Evolutionary conservation across 2,888 invertebrate genomes (phyloP), one percentile per base, ranked within the genome.

Genomic region (Perdita meconis): DNA sequence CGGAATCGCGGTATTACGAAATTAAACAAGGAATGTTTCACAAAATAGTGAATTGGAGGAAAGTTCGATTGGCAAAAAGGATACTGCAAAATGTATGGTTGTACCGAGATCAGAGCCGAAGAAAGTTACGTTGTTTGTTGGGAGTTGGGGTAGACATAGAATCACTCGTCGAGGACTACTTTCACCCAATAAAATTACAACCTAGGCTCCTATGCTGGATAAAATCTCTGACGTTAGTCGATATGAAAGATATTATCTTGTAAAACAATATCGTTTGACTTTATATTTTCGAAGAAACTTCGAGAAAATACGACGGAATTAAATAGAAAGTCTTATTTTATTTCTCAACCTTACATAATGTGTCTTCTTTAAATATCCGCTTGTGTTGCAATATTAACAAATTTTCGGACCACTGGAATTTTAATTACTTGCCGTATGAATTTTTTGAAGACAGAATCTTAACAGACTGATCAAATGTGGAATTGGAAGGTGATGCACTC

Each of bases 171-270:
- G 47, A 19, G 19, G 19, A 47, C 47, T 47, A 47, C 47, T 47
- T 47, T 47, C 47, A 47, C 47, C 22, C 47, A 34, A 51, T 34
- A 60, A 30, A 55, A 75, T 80, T 47, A 47, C 12, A 19, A 47
- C 47, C 80, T 8, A 8, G 8, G 47, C 16, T 47, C 12, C 22
- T 47, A 22, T 10, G 47, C 19, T 19, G 22, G 22, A 47, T 47
- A 47, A 22, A 47, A 47, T 47, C 47, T 47, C 47, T 47, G 19
- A 1, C 22, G 22, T 19, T 47, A 3, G 1, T 10, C 0, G 19
- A 22, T 22, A 3, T 8, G 22, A 47, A 47, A 22, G 1, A 19
- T 10, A 22, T 19, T 47, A 16, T 19, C 12, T 10, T 47, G 2
- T 47, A 22, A 30, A 3, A 47, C 44, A 22, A 16, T 47, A 47